These are phyloP conservation scores for Achroia grisella DNA, from an alignment of 1,140 invertebrate species.

Conservation along the genomic window DNA sequence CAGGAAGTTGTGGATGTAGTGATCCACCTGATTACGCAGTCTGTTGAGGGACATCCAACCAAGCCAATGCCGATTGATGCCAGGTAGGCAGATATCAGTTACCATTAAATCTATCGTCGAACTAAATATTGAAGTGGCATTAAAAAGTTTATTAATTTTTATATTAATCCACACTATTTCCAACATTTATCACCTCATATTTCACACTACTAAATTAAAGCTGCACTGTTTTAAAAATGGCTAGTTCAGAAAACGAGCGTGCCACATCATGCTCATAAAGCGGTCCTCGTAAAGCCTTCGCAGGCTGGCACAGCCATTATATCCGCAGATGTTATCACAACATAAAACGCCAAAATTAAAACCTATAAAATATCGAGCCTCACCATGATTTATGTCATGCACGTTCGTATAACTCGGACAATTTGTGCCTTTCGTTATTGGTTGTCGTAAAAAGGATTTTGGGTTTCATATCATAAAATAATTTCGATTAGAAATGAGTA, in stretches of 20 bases:
- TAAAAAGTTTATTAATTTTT: too few relatives aligned
- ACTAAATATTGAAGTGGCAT: too few relatives aligned
- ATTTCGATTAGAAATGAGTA: neutral
- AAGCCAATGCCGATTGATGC: too few relatives aligned
- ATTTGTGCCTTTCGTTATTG: slow-evolving; percentile 4
- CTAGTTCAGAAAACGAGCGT: slow-evolving; percentile 14
- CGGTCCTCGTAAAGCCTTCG: slow-evolving; percentile 30
- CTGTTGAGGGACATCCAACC: too few relatives aligned
- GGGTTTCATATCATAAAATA: slow-evolving; percentile 1
- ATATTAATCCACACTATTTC: too few relatives aligned
- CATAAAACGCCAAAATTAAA: slow-evolving; percentile 63
- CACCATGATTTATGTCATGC: slow-evolving; percentile 4
- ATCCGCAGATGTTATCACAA: slow-evolving; percentile 55
- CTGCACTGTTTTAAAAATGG: slow-evolving; percentile 4
- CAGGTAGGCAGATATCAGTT: too few relatives aligned
- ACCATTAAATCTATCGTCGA: too few relatives aligned
- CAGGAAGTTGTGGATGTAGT: too few relatives aligned
- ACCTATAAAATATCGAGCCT: slow-evolving; percentile 50
- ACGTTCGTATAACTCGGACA: neutral
- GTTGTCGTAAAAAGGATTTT: slow-evolving; percentile 1
- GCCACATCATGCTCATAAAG: slow-evolving; percentile 22
- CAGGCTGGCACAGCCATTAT: slow-evolving; percentile 36
- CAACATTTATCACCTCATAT: slow-evolving; percentile 3
- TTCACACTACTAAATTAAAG: neutral
- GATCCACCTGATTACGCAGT: too few relatives aligned